phyloP scores from a whole-genome alignment of 2,797 vertebrate genomes.

The Anguilla pacifica region DNA sequence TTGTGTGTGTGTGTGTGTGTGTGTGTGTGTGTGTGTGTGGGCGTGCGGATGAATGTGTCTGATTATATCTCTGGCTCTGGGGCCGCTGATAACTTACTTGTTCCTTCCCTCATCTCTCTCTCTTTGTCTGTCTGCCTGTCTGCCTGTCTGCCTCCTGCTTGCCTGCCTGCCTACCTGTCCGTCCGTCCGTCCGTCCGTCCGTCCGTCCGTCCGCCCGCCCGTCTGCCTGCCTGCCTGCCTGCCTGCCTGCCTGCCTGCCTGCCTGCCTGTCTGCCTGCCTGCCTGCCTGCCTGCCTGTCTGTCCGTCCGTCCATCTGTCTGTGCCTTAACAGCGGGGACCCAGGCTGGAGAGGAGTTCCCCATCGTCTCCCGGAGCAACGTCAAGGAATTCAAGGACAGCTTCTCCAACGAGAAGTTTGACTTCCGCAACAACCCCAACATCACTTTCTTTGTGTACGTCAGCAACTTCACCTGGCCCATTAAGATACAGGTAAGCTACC shows the following conservation, averaged over 20 bases:
- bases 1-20: not conserved
- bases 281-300: not conserved
- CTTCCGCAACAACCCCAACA: constrained; percentile 96
- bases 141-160: not conserved
- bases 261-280: not conserved
- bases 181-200: not conserved
- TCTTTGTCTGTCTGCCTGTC: not conserved
- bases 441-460: constrained; percentile 98
- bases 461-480: constrained; percentile 99
- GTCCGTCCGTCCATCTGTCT: not conserved
- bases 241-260: not conserved
- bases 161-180: not conserved
- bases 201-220: not conserved
- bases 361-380: constrained; percentile 89
- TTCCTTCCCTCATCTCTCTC: not conserved
- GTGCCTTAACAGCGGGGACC: constrained; percentile 80
- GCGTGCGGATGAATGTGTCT: not conserved
- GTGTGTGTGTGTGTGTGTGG: not conserved
- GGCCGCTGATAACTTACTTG: not conserved
- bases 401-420: constrained; percentile 99
- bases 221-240: not conserved
- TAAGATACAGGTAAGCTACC: constrained; percentile 53
- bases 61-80: not conserved
- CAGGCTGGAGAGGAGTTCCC: constrained; percentile 93
- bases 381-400: constrained; percentile 97